Evolutionary conservation across 2,888 invertebrate genomes (phyloP), one percentile per base, ranked within the genome.

Genomic region (Drosophila parthenogenetica): DNA sequence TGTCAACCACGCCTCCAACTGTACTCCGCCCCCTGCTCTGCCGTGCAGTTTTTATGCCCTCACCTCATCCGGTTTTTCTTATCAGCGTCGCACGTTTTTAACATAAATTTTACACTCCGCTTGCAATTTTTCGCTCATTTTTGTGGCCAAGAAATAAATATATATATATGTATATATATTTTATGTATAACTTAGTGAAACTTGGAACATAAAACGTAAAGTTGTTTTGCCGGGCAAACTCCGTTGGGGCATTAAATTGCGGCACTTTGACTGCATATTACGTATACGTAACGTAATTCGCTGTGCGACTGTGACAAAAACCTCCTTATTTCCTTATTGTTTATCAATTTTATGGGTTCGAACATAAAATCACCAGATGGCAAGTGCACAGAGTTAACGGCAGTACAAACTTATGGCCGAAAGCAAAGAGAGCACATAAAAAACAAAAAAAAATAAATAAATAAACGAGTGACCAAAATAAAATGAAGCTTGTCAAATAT

Each of bases 41-140:
- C 22, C 22, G 22, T 45, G 55, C 55, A 55, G 55, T 55, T 55
- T 55, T 55, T 55, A 35, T 45, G 14, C 46, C 19, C 42, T 11
- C 43, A n/a, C 42, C 39, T 22, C 71, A 48, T 45, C 48, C 51
- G 54, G 57, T 42, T 60, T 58, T 55, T 71, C 82, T 83, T 83
- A 83, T 82, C 86, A 71, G 67, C 62, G 72, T 77, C 72, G 81
- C 82, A 83, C 82, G 82, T 86, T 83, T 86, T 81, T 81, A 83
- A 86, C 86, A 83, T 83, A 86, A 86, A 83, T 86, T 86, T 86
- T 81, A 83, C 82, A 82, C 83, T 76, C 73, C 35, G 75, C 76
- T 72, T 78, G 85, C 78, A 86, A 79, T 85, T 75, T 79, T 72
- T 70, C 69, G 68, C 69, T 66, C 81, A 61, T 50, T 76, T 80